Evolutionary conservation across 2,888 invertebrate species (phyloP), one percentile per base, ranked within the genome.

Genomic region (Diarsia dahlii): DNA sequence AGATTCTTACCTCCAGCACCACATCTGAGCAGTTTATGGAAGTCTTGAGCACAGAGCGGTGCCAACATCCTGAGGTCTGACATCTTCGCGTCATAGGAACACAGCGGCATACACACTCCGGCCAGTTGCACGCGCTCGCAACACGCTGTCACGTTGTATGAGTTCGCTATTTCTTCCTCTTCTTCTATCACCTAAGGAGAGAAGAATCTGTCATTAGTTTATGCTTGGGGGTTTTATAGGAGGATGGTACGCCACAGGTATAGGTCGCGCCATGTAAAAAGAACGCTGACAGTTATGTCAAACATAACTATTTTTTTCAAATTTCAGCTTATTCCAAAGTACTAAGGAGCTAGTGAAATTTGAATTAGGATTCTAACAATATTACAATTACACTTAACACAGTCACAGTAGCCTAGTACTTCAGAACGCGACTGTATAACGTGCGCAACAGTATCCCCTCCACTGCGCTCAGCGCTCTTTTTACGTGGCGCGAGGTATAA

Each of bases 11-110:
- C 97, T 89, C 97, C 97, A 88, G 97, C 97, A 0, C 97, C 97
- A 90, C 97, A 97, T 5, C 98, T 94, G 20, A 98, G 94, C 20
- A 98, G 95, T 89, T 98, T 98, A 91, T 98, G 97, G 95, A 98
- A 98, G 93, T 98, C 98, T 74, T 97, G 97, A n/a, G 97, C 97
- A 91, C 98, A 98, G 3, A 98, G 97, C 6, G 97, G 97, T 10
- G 98, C 98, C 77, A 98, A 92, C 62, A 97, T 96, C 90, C 98
- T 97, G 80, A 98, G 97, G 91, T 98, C 98, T 6, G 98, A 97
- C 97, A 99, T 98, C 89, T 97, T 98, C 69, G 98, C 98, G 91
- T 98, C 98, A 92, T 98, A 98, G 0, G 98, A 97, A 90, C 98
- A 99, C 18, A 99, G 97, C 1, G 98, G 98, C 95, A 98, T 97